Evolutionary conservation across 2,113 vertebrate genomes (phyloP).

Genomic region (rabbit (Oryctolagus cuniculus)): mOryCun1.1 NC_091438.1:90424501-90425000

Average conservation of each 20-base stretch:
- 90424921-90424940: too few relatives aligned
- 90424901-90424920: too few relatives aligned
- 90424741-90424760: background rate
- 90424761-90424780: too few relatives aligned
- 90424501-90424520: background rate
- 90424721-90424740: background rate
- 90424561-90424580: background rate
- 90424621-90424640: background rate
- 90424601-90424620: background rate
- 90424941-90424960: too few relatives aligned
- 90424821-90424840: too few relatives aligned
- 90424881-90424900: too few relatives aligned
- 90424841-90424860: too few relatives aligned
- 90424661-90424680: background rate
- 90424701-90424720: background rate
- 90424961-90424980: too few relatives aligned
- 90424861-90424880: too few relatives aligned
- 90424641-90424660: background rate
- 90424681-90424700: background rate
- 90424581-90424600: conserved; percentile 30
- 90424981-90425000: too few relatives aligned
- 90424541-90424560: background rate
- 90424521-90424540: conserved; percentile 6
- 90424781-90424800: too few relatives aligned
- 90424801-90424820: too few relatives aligned